A percentile compares a stretch with the other conserved stretches of the same genome.
Evolutionary conservation across 1,140 invertebrate genomes (phyloP).

Genomic region (Ectropis grisescens): DNA sequence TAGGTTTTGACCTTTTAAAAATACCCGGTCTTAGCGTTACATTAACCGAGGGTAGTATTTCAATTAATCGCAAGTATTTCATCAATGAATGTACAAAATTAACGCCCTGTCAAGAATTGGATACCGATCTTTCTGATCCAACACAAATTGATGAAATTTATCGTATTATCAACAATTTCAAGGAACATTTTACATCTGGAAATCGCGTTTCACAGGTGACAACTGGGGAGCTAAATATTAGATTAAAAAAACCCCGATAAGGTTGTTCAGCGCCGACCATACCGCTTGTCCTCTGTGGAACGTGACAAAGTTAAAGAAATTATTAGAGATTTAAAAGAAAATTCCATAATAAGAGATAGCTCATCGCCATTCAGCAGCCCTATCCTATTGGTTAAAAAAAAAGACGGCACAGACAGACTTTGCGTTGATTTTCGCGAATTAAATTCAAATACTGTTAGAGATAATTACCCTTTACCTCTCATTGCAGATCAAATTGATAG

Average conservation of each 20-base stretch:
- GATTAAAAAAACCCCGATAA: slow-evolving; percentile 14
- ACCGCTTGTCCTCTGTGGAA: slow-evolving; percentile 21
- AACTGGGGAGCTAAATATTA: slow-evolving; percentile 15
- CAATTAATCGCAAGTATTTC: slow-evolving; percentile 12
- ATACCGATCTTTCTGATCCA: neutral
- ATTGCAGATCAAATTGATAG: slow-evolving; percentile 50
- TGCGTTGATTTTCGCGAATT: slow-evolving; percentile 28
- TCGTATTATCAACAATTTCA: slow-evolving; percentile 5
- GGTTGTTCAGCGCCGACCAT: slow-evolving; percentile 24
- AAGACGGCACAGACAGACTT: slow-evolving; percentile 19
- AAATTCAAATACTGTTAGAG: slow-evolving; percentile 24
- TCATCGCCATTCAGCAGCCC: slow-evolving; percentile 19
- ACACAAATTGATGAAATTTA: neutral
- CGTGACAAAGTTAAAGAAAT: slow-evolving; percentile 11
- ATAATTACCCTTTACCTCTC: slow-evolving; percentile 22
- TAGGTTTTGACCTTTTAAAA: too few species aligned
- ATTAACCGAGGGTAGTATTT: too few species aligned
- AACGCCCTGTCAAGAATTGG: neutral
- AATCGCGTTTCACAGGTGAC: slow-evolving; percentile 10
- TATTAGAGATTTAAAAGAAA: slow-evolving; percentile 9
- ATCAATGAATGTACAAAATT: too few species aligned
- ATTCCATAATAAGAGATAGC: slow-evolving; percentile 12
- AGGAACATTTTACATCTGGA: slow-evolving; percentile 13
- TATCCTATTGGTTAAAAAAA: slow-evolving; percentile 22
- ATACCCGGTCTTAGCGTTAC: too few species aligned